Base-by-base conservation (phyloP, 1,140 invertebrate species). In the Drosophila rhopaloa region DNA sequence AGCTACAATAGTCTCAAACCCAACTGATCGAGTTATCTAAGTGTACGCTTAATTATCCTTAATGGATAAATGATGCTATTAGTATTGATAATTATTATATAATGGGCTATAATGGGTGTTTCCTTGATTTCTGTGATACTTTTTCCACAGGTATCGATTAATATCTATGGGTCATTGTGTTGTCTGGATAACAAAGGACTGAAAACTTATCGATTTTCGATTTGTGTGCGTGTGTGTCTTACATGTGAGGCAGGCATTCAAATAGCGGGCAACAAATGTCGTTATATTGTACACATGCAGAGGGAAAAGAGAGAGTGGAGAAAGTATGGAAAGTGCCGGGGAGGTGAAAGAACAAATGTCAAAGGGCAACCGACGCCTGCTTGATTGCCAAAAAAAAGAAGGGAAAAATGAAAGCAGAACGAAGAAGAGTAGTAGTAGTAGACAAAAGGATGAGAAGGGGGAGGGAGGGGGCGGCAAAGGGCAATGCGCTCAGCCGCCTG, bases 341-440 rank as follows among this genome's bases (percentile, higher is more conserved):
- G 8, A 24, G 51, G 50, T 32, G 27, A 59, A 62, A 62, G 55
- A 48, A 37, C 75, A 81, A 85, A 84, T 85, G 81, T 81, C 81
- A 84, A 84, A 85, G 81, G 76, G 75, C 72, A 84, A 77, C 70
- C 77, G 78, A 73, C 66, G 76, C 73, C 79, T 75, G 76, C 75
- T 63, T 82, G 62, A 70, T 82, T 78, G 63, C 37, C 51, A 59
- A 72, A 81, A 76, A 59, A 48, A 32, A 56, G 32, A 14, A 29
- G 19, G 35, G 13, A 60, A 60, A 47, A 38, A 38, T 40, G 37
- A 57, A 47, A 71, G 47, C 19, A 57, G 19, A 58, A 57, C n/a
- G 35, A 47, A 48, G 37, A 74, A 54, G 46, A 74, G 47, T 35
- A 75, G 35, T 35, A 27, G 43, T 29, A 29, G 40, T 35, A 37